Percentiles rank a stretch among this genome's conserved stretches.
Evolutionary conservation across 2,888 invertebrate species (phyloP).

Genomic region (Anorthoa munda): DNA sequence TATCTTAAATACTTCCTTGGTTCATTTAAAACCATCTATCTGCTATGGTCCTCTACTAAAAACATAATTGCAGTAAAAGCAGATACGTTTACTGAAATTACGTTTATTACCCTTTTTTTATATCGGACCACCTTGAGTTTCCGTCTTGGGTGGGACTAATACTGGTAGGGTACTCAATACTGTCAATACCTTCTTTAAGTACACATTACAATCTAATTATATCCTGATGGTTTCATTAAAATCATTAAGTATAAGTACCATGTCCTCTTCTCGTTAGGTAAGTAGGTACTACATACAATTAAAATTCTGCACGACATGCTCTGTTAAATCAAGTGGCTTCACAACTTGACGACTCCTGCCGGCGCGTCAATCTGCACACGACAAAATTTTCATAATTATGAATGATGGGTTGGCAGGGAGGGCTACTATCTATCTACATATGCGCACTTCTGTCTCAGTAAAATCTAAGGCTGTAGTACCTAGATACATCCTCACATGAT

Average conservation of each 20-base stretch:
- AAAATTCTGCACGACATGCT: slow-evolving; percentile 3
- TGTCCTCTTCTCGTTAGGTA: background rate
- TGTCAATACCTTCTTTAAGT: background rate
- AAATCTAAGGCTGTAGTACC: background rate
- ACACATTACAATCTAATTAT: background rate
- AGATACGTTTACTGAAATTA: too few relatives aligned
- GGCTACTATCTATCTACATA: background rate
- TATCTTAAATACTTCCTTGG: background rate
- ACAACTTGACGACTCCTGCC: background rate
- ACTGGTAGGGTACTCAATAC: background rate
- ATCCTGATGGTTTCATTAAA: background rate
- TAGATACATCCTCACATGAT: background rate
- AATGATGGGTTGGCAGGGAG: background rate
- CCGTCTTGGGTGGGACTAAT: background rate
- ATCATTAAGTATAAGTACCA: background rate
- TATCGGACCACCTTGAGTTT: background rate
- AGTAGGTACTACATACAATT: background rate
- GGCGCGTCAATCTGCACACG: background rate
- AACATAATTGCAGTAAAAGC: background rate
- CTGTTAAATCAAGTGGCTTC: background rate
- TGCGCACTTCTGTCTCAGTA: background rate
- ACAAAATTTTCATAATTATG: background rate
- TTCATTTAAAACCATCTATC: background rate
- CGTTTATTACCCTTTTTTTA: too few relatives aligned
- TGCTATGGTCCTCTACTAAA: background rate